A percentile compares a stretch with the other conserved stretches of the same genome.
Conservation (phyloP, 2,888 invertebrate species). For the Plagiodera versicolora region DNA sequence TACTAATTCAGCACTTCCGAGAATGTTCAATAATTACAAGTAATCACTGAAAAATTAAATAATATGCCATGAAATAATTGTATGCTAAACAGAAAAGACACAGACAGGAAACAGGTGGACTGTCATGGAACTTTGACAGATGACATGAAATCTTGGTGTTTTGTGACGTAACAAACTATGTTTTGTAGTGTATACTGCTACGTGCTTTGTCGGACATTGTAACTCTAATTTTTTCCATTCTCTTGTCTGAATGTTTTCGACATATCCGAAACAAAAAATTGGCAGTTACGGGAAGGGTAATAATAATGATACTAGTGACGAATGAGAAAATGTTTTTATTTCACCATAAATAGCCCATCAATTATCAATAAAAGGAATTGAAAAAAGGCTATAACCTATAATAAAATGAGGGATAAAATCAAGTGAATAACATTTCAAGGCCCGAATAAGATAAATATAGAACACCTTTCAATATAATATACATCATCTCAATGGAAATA, state of each 20-base stretch:
- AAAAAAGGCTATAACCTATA: background rate
- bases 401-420: slow-evolving; percentile 2
- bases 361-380: background rate
- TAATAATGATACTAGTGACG: background rate
- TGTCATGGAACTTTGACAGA: background rate
- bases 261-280: no score
- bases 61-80: background rate
- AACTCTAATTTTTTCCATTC: no score
- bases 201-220: no score
- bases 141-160: background rate
- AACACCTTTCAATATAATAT: slow-evolving; percentile 16
- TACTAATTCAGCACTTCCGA: background rate
- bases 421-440: slow-evolving; percentile 9
- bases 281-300: no score
- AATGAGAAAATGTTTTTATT: background rate
- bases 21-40: background rate
- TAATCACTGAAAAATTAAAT: background rate
- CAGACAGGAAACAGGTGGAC: background rate
- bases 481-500: slow-evolving; percentile 6
- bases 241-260: no score
- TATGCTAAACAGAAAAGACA: background rate
- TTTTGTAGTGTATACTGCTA: no score
- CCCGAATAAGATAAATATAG: slow-evolving; percentile 10
- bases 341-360: background rate
- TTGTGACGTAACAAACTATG: no score